Percentiles rank a stretch among this genome's conserved stretches.
These are phyloP conservation scores for Meteorus colon DNA, from an alignment of 2,888 invertebrate genomes.

Conservation along the genomic window DNA sequence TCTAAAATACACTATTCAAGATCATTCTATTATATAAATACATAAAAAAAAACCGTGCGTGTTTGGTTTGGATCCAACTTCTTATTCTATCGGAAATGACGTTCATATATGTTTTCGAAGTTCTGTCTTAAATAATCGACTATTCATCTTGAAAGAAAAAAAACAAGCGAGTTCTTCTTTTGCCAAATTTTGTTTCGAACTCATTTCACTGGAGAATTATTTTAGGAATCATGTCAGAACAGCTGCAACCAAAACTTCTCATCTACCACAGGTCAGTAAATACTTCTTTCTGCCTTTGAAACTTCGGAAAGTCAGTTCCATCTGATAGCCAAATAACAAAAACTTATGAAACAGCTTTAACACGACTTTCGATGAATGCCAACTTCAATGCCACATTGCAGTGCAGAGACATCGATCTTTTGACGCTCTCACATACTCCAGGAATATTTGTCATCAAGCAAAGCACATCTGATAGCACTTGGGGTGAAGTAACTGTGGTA, in stretches of 20 bases:
- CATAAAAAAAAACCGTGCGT: too few relatives aligned
- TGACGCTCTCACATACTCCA: conserved; percentile 59
- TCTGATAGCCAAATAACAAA: neutral
- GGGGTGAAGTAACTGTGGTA: conserved; percentile 52
- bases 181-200: too few relatives aligned
- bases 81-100: too few relatives aligned
- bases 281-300: neutral
- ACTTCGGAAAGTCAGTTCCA: neutral
- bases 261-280: conserved; percentile 23
- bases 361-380: conserved; percentile 36
- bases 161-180: too few relatives aligned
- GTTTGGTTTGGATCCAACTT: too few relatives aligned
- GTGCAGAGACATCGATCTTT: conserved; percentile 55
- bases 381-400: conserved; percentile 57
- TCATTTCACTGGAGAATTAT: conserved; percentile 13
- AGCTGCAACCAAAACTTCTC: conserved; percentile 12
- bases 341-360: conserved; percentile 9
- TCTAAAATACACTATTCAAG: too few relatives aligned
- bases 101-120: too few relatives aligned
- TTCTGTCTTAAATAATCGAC: too few relatives aligned
- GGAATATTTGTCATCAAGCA: conserved; percentile 61
- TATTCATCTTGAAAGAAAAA: too few relatives aligned
- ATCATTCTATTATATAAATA: too few relatives aligned
- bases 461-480: conserved; percentile 27
- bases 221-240: conserved; percentile 46